Percentiles rank a stretch among this genome's conserved stretches.
These are phyloP conservation scores for Cyclophora punctaria DNA, from an alignment of 2,888 invertebrate genomes.

Conservation along the genomic window DNA sequence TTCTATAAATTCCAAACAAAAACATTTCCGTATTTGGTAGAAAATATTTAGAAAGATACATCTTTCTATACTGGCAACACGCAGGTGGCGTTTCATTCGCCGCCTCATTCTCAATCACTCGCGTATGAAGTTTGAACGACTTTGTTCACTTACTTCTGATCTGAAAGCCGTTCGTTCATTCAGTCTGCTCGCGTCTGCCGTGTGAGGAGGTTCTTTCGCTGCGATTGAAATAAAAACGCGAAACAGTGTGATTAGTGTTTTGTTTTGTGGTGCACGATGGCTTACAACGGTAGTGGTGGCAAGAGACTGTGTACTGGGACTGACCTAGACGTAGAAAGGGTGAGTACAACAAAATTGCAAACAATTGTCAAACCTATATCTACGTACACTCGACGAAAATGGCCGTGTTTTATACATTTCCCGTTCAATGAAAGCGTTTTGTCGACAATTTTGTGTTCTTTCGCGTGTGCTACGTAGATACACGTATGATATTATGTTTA, in stretches of 20 bases:
- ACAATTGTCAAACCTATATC: slow-evolving; percentile 37
- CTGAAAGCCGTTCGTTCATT: slow-evolving; percentile 36
- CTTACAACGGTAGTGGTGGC: slow-evolving; percentile 81
- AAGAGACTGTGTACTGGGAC: slow-evolving; percentile 72
- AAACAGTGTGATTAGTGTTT: slow-evolving; percentile 71
- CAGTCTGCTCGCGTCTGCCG: slow-evolving; percentile 59
- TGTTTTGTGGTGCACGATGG: slow-evolving; percentile 79
- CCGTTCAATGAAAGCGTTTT: slow-evolving; percentile 49
- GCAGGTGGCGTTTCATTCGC: neutral
- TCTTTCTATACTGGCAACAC: neutral
- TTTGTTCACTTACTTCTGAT: too few relatives aligned
- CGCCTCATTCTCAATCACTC: slow-evolving; percentile 16
- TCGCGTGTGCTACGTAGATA: slow-evolving; percentile 6
- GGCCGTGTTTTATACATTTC: slow-evolving; percentile 67
- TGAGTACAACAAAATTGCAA: slow-evolving; percentile 36
- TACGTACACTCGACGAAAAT: slow-evolving; percentile 54
- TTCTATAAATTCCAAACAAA: too few relatives aligned
- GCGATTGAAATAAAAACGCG: slow-evolving; percentile 48
- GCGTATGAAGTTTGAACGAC: neutral
- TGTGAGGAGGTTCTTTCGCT: slow-evolving; percentile 38
- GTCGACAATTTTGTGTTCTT: slow-evolving; percentile 21
- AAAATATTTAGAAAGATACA: neutral
- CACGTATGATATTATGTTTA: slow-evolving; percentile 1
- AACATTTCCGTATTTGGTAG: too few relatives aligned
- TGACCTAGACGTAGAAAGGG: slow-evolving; percentile 71